phyloP scores from a whole-genome alignment of 2,113 vertebrate genomes.

The Malurus alboscapulatus region DNA sequence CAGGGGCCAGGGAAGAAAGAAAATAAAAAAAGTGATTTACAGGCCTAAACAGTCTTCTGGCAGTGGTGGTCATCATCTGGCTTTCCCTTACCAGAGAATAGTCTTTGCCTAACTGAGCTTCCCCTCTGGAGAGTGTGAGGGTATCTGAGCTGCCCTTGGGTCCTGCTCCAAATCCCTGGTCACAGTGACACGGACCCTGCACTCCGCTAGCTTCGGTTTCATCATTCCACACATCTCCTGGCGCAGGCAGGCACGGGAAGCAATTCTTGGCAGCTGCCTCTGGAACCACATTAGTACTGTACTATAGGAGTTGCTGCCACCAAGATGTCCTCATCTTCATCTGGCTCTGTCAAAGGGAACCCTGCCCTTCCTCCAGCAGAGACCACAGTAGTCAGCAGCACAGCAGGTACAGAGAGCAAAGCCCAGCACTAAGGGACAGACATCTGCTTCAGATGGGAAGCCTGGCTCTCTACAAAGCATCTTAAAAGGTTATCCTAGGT shows the following conservation, averaged over 20 bases:
- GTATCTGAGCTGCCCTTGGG: not conserved
- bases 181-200: not conserved
- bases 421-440: not conserved
- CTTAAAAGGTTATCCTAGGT: slow-evolving; percentile 68
- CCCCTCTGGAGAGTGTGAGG: not conserved
- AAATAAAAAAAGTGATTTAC: not conserved
- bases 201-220: not conserved
- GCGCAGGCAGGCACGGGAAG: slow-evolving; percentile 8
- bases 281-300: not conserved
- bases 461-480: slow-evolving; percentile 14
- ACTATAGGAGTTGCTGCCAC: not conserved
- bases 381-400: not conserved
- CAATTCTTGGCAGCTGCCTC: slow-evolving; percentile 29
- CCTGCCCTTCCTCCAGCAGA: not conserved
- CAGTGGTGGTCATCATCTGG: not conserved
- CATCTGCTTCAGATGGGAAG: slow-evolving; percentile 7
- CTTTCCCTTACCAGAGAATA: not conserved
- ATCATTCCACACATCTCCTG: slow-evolving; percentile 37
- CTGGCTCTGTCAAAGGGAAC: rapidly evolving
- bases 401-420: not conserved
- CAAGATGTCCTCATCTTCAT: not conserved
- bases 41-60: not conserved
- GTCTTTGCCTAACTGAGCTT: not conserved
- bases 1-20: rapidly evolving
- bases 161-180: not conserved